Evolutionary conservation across 2,888 invertebrate genomes (phyloP).

Genomic region (Aphidius colemani): DNA sequence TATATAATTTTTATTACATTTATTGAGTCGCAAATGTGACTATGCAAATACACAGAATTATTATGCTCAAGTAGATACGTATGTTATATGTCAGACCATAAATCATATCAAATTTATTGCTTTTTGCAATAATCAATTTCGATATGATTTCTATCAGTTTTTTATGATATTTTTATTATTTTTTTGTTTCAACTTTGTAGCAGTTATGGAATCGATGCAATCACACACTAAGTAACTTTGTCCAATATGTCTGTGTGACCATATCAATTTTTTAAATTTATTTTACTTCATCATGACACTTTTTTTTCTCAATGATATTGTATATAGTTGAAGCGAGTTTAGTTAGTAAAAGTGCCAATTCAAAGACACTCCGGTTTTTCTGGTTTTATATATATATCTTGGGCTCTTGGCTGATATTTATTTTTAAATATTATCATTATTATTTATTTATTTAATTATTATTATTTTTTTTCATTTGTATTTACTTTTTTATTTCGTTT

Average conservation of each 20-base stretch:
- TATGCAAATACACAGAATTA: too few species aligned
- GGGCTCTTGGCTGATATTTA: conserved; percentile 21
- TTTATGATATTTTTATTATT: too few species aligned
- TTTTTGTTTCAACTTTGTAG: too few species aligned
- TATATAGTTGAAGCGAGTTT: conserved; percentile 26
- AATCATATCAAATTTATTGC: too few species aligned
- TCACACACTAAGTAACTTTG: too few species aligned
- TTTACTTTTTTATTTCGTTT: conserved; percentile 9
- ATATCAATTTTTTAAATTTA: conserved; percentile 24
- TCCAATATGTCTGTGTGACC: background rate
- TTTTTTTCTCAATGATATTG: conserved; percentile 7
- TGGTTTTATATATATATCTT: conserved; percentile 31
- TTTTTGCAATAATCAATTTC: too few species aligned
- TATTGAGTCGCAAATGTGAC: too few species aligned
- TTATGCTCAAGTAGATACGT: too few species aligned
- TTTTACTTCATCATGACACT: background rate
- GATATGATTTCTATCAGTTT: too few species aligned
- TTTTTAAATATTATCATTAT: conserved; percentile 33
- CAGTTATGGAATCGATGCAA: too few species aligned
- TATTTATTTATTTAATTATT: conserved; percentile 33
- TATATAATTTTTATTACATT: too few species aligned
- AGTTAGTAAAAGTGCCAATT: conserved; percentile 35
- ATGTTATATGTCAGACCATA: too few species aligned
- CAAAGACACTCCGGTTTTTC: conserved; percentile 39
- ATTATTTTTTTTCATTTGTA: conserved; percentile 31